Percentiles rank a stretch among this genome's conserved stretches.
phyloP scores from a whole-genome alignment of 2,797 vertebrate species.

The Manis javanica region DNA sequence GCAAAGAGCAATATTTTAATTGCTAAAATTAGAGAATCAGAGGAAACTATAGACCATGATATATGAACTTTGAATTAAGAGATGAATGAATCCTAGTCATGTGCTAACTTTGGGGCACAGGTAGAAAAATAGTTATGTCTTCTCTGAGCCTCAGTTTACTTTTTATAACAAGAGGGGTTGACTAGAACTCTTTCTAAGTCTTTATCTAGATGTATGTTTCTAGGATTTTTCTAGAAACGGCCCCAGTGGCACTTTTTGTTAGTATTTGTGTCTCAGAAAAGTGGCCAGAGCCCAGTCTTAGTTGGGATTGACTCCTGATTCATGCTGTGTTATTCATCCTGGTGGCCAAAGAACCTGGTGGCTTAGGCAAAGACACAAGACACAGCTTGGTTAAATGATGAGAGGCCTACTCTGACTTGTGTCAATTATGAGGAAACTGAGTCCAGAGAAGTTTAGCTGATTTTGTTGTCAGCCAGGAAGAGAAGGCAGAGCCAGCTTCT shows the following conservation, averaged over 20 bases:
- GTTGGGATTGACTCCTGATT: background rate
- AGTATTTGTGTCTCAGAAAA: slow-evolving; percentile 3
- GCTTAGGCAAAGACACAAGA: background rate
- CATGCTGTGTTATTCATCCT: background rate
- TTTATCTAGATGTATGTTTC: background rate
- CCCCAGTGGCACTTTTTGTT: background rate
- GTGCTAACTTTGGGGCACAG: accelerated
- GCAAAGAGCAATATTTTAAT: background rate
- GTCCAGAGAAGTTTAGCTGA: background rate
- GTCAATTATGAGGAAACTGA: background rate
- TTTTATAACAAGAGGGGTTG: background rate
- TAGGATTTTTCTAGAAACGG: background rate
- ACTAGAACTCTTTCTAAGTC: background rate
- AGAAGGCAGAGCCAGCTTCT: background rate
- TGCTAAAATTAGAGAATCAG: background rate
- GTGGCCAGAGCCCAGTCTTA: background rate
- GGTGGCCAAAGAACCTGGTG: background rate
- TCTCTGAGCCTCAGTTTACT: background rate
- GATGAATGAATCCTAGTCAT: background rate
- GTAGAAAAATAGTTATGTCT: background rate
- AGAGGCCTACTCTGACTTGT: background rate
- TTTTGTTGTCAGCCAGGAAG: background rate
- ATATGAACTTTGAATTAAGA: background rate
- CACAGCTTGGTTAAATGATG: background rate
- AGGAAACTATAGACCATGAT: background rate